Evolutionary conservation across 2,888 invertebrate genomes (phyloP).

Genomic region (Hylaea fasciaria): DNA sequence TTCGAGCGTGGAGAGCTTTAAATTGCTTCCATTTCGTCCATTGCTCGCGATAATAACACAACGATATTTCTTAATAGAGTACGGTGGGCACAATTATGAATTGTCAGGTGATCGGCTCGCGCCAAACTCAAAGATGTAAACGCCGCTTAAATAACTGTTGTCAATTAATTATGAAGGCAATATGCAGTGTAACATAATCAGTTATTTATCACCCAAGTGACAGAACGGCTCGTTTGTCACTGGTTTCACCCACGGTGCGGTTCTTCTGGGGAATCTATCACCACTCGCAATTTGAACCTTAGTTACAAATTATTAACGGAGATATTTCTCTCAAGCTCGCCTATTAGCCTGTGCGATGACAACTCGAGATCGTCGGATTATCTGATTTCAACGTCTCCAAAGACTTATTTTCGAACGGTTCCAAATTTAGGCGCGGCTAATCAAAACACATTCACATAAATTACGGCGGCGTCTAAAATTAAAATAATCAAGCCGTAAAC

Average conservation of each 20-base stretch:
- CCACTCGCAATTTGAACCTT: slow-evolving; percentile 69
- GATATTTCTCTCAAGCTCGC: slow-evolving; percentile 53
- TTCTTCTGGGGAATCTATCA: slow-evolving; percentile 74
- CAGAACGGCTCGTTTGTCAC: slow-evolving; percentile 81
- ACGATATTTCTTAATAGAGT: slow-evolving; percentile 61
- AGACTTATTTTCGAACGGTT: slow-evolving; percentile 67
- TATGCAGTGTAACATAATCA: slow-evolving; percentile 82
- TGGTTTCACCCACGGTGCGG: slow-evolving; percentile 76
- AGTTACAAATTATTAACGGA: slow-evolving; percentile 54
- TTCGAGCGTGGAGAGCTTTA: slow-evolving; percentile 59
- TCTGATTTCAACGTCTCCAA: slow-evolving; percentile 75
- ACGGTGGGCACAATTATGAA: slow-evolving; percentile 58
- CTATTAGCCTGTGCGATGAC: slow-evolving; percentile 75
- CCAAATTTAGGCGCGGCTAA: slow-evolving; percentile 53
- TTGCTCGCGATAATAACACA: slow-evolving; percentile 61
- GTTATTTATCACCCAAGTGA: slow-evolving; percentile 82
- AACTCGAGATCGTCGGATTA: slow-evolving; percentile 73
- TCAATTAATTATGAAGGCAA: slow-evolving; percentile 81
- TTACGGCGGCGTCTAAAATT: slow-evolving; percentile 38
- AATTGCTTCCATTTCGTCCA: slow-evolving; percentile 65
- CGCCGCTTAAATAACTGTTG: slow-evolving; percentile 71
- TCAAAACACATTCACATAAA: slow-evolving; percentile 43
- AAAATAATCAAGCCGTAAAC: slow-evolving; percentile 46
- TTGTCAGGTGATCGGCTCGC: slow-evolving; percentile 56
- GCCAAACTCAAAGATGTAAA: slow-evolving; percentile 61